Conservation (phyloP, 2,113 vertebrate genomes). For the Lophochroa leadbeateri region DNA sequence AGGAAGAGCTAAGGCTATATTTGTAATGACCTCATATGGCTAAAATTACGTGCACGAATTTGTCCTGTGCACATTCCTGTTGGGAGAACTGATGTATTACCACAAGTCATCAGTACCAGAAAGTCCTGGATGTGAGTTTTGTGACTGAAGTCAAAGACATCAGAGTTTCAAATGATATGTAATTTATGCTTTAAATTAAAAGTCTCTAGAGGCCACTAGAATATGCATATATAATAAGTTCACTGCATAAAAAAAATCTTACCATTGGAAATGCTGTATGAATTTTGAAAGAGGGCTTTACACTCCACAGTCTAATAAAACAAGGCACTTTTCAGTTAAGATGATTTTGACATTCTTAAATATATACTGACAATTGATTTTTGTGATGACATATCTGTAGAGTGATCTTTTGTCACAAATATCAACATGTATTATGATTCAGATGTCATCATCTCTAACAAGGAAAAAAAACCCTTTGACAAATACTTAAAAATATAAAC, state of each 20-base stretch:
- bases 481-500: not conserved
- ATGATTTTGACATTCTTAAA: not conserved
- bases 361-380: not conserved
- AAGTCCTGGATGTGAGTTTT: not conserved
- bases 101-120: not conserved
- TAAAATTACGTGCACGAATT: not conserved
- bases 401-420: not conserved
- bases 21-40: conserved; percentile 17
- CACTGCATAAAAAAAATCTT: not conserved
- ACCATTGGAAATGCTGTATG: not conserved
- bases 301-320: not conserved
- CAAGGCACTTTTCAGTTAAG: not conserved
- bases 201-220: not conserved
- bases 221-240: not conserved
- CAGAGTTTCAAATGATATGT: not conserved
- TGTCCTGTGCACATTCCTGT: conserved; percentile 4
- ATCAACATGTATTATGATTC: not conserved
- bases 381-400: not conserved
- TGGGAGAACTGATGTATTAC: not conserved
- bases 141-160: not conserved
- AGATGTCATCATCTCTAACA: not conserved
- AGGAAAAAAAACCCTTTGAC: not conserved
- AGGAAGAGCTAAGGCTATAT: conserved; percentile 15
- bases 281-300: not conserved
- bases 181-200: conserved; percentile 30